Evolutionary conservation across 1,140 invertebrate genomes (phyloP).

Genomic region (Rhagoletis zephyria): DNA sequence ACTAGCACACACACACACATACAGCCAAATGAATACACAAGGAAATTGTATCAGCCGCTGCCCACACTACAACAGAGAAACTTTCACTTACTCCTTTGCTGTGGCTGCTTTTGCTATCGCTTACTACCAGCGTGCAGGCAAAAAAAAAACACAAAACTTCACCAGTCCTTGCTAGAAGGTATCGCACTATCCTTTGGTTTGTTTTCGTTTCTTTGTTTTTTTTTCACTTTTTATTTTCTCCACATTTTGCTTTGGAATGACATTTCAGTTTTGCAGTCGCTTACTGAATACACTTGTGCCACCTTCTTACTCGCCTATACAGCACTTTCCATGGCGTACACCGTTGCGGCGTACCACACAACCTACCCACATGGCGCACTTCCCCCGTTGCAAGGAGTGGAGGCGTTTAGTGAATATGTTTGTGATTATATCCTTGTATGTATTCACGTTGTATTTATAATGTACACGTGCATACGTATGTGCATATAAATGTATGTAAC

Average conservation of each 20-base stretch:
- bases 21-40: background rate
- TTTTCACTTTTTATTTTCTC: constrained; percentile 38
- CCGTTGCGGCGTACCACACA: constrained; percentile 17
- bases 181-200: constrained; percentile 34
- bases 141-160: background rate
- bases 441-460: background rate
- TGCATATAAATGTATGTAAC: background rate
- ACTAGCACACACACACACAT: background rate
- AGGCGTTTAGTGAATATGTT: background rate
- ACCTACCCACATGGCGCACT: background rate
- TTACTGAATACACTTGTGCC: background rate
- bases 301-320: background rate
- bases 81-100: constrained; percentile 43
- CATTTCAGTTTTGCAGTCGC: background rate
- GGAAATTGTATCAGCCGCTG: background rate
- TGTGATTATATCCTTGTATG: background rate
- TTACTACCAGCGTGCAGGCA: background rate
- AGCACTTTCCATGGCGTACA: background rate
- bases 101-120: background rate
- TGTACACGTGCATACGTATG: background rate
- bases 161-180: background rate
- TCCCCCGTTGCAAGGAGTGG: background rate
- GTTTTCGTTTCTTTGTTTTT: constrained; percentile 15
- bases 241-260: constrained; percentile 4
- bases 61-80: background rate